Percentiles rank a stretch among this genome's conserved stretches.
Evolutionary conservation across 2,888 invertebrate genomes (phyloP).

Genomic region (Panopea generosa): DNA sequence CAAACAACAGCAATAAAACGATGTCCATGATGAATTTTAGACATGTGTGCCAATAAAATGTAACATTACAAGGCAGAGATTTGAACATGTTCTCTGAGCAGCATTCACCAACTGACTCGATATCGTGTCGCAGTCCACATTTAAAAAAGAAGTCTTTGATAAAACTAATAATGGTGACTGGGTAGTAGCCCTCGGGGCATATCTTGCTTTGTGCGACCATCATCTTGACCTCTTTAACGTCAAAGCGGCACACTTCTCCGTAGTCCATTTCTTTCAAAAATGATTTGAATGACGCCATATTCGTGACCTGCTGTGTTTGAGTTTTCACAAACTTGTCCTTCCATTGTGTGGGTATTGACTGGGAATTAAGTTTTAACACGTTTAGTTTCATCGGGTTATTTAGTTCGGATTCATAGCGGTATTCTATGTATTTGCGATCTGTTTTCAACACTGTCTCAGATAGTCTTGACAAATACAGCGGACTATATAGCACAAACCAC

Average conservation of each 20-base stretch:
- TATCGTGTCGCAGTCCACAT: constrained; percentile 31
- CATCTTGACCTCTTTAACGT: constrained; percentile 22
- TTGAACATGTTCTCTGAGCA: constrained; percentile 32
- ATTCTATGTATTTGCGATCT: constrained; percentile 15
- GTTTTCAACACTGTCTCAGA: constrained; percentile 11
- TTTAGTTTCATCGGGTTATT: constrained; percentile 18
- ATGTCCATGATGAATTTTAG: constrained; percentile 17
- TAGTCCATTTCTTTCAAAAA: not conserved
- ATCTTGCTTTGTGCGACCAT: constrained; percentile 28
- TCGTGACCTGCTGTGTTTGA: constrained; percentile 15
- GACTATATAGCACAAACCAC: constrained; percentile 35
- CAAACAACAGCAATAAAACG: constrained; percentile 9
- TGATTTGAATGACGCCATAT: constrained; percentile 16
- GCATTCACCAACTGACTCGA: constrained; percentile 26
- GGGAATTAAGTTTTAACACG: constrained; percentile 10
- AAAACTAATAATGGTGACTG: constrained; percentile 37
- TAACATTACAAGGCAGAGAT: not conserved
- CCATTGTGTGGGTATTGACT: not conserved
- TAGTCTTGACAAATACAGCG: constrained; percentile 25
- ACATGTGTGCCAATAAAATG: constrained; percentile 30
- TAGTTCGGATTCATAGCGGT: constrained; percentile 7
- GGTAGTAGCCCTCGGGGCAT: constrained; percentile 31
- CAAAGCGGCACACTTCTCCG: constrained; percentile 15
- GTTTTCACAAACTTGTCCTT: constrained; percentile 28
- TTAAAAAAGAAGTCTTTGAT: constrained; percentile 38